These are phyloP conservation scores for Galemys pyrenaicus DNA, from an alignment of 2,113 vertebrate genomes.

Conservation along the genomic window DNA sequence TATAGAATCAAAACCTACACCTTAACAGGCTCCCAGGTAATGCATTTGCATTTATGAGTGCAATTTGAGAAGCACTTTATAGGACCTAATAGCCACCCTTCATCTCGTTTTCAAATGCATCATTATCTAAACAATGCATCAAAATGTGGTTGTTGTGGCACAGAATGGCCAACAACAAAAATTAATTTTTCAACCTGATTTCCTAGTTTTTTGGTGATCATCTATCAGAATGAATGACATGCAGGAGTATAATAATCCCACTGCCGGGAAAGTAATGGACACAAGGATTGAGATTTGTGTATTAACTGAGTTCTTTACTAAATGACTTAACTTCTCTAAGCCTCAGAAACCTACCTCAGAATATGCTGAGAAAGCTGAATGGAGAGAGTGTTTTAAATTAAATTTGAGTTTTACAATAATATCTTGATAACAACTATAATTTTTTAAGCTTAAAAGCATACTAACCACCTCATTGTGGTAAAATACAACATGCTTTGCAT, in stretches of 20 bases:
- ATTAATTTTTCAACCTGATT: not conserved
- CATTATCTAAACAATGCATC: not conserved
- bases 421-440: not conserved
- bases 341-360: not conserved
- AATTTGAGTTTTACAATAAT: not conserved
- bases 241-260: no score
- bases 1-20: not conserved
- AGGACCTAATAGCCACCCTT: not conserved
- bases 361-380: not conserved
- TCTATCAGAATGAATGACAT: not conserved
- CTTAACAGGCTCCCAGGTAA: not conserved
- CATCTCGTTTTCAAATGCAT: not conserved
- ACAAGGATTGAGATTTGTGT: not conserved
- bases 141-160: not conserved
- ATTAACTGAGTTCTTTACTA: not conserved
- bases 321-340: not conserved
- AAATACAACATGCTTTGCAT: not conserved
- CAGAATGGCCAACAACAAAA: not conserved
- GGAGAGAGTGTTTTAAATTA: slow-evolving; percentile 16
- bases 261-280: not conserved
- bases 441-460: not conserved
- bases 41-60: not conserved
- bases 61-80: not conserved
- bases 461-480: not conserved
- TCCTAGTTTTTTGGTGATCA: not conserved